Evolutionary conservation across 1,140 invertebrate species (phyloP).

Genomic region (Drosophila nigrodunni): DNA sequence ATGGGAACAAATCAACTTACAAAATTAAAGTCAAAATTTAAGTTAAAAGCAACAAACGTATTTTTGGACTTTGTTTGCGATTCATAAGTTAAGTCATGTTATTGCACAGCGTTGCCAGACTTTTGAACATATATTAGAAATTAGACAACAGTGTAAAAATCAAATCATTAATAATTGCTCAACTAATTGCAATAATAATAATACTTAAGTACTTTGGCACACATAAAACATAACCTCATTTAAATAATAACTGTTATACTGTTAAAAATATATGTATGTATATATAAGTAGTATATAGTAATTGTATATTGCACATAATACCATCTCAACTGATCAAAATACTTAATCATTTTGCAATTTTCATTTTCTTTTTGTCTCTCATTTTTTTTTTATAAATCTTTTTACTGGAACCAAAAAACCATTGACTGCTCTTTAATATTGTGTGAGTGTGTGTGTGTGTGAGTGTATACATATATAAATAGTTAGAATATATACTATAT

Average conservation of each 20-base stretch:
- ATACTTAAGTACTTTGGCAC: conserved; percentile 75
- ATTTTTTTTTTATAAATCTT: conserved; percentile 20
- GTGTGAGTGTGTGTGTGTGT: conserved; percentile 55
- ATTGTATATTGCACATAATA: conserved; percentile 63
- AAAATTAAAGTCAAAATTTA: not conserved
- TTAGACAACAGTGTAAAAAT: conserved; percentile 43
- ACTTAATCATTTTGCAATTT: conserved; percentile 18
- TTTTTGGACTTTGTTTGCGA: not conserved
- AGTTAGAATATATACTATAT: conserved; percentile 56
- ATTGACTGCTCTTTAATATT: conserved; percentile 76
- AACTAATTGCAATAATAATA: conserved; percentile 30
- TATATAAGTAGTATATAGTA: conserved; percentile 24
- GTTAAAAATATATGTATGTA: conserved; percentile 26
- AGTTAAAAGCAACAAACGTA: not conserved
- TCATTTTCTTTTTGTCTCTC: not conserved
- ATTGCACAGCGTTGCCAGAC: conserved; percentile 68
- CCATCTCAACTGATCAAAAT: conserved; percentile 35
- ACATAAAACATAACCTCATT: conserved; percentile 58
- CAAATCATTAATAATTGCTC: conserved; percentile 15
- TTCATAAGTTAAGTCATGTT: conserved; percentile 25
- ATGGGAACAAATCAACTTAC: not conserved
- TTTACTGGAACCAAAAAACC: conserved; percentile 76
- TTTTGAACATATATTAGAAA: conserved; percentile 53
- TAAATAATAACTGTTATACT: conserved; percentile 38
- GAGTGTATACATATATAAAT: conserved; percentile 64